Conservation (phyloP, 1,140 invertebrate genomes). For the Aphidius ervi region DNA sequence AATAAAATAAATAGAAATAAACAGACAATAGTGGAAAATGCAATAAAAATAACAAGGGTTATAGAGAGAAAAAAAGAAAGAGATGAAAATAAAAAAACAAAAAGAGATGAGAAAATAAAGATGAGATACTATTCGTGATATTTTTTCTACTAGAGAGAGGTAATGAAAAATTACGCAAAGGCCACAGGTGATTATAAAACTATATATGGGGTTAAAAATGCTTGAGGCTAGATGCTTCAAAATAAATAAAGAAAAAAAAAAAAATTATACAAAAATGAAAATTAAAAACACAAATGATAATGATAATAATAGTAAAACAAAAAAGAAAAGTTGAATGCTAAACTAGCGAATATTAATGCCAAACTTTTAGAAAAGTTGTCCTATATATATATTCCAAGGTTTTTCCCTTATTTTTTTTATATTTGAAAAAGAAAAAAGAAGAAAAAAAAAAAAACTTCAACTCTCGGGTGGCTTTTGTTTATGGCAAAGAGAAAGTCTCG, state of each 20-base stretch:
- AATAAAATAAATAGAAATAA: not conserved
- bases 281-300: not conserved
- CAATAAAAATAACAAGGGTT: not conserved
- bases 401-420: too few relatives aligned
- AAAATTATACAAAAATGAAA: not conserved
- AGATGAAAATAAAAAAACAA: not conserved
- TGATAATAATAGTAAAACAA: conserved; percentile 29
- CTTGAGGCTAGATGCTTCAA: conserved; percentile 7
- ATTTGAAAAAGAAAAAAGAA: too few relatives aligned
- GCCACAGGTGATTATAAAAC: conserved; percentile 25
- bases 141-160: conserved; percentile 17
- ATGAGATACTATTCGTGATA: conserved; percentile 3
- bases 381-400: too few relatives aligned
- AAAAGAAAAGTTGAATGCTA: not conserved
- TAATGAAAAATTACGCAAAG: conserved; percentile 32
- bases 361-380: too few relatives aligned
- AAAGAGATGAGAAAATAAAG: conserved; percentile 9
- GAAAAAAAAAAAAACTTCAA: too few relatives aligned
- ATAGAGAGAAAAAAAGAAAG: not conserved
- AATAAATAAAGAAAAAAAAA: not conserved
- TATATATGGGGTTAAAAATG: too few relatives aligned
- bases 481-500: too few relatives aligned
- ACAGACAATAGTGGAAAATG: conserved; percentile 1
- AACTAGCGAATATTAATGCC: not conserved
- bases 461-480: too few relatives aligned